Evolutionary conservation across 2,113 vertebrate species (phyloP).

Genomic region (Myrmophylax atrothorax): DNA sequence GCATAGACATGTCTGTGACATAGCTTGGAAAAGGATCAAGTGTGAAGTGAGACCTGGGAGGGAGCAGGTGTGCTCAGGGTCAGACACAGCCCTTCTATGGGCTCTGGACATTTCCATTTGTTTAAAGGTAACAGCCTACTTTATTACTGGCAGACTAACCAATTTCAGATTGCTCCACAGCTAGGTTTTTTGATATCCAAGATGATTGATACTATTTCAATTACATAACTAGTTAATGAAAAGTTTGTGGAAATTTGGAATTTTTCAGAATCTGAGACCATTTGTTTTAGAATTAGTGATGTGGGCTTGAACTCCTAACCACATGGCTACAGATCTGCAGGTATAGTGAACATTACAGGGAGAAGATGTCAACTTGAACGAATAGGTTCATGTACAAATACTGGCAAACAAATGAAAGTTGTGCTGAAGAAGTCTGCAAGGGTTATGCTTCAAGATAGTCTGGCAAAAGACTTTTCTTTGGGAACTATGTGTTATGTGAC

Average conservation of each 20-base stretch:
- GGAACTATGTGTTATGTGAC: background rate
- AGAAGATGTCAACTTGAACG: background rate
- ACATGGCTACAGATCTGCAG: background rate
- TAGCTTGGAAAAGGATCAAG: background rate
- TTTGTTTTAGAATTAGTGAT: background rate
- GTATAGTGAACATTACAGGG: background rate
- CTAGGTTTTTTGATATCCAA: background rate
- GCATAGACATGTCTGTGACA: rapidly evolving
- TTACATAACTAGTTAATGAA: background rate
- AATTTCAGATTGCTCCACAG: background rate
- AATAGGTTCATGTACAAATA: background rate
- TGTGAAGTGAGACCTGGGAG: background rate
- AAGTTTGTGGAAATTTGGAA: background rate
- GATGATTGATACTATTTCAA: background rate
- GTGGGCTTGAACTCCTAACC: background rate
- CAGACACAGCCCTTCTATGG: background rate
- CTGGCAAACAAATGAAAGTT: background rate
- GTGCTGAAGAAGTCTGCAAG: background rate
- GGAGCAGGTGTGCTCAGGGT: background rate
- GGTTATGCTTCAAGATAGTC: background rate
- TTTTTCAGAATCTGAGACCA: background rate
- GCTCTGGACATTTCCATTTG: background rate
- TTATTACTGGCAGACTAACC: background rate
- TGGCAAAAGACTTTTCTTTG: background rate
- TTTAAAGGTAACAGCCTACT: background rate